Conservation (phyloP, 2,797 vertebrate genomes). For the Acipenser oxyrinchus region DNA sequence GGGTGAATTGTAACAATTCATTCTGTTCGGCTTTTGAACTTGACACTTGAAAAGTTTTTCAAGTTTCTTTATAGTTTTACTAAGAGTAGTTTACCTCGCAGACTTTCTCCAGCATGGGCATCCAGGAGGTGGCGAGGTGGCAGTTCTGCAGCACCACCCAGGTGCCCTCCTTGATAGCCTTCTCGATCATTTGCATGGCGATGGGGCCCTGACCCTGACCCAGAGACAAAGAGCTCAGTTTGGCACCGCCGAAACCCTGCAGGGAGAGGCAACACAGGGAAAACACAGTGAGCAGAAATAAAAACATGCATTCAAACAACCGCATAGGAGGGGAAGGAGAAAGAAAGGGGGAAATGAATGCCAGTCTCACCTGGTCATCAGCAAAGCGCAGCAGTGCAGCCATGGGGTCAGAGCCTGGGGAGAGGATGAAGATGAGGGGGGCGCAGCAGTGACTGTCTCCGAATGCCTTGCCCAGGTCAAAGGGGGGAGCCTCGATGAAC, state of each 20-base stretch:
- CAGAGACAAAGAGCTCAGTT: constrained; percentile 76
- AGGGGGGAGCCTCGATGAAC: constrained; percentile 80
- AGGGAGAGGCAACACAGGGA: constrained; percentile 6
- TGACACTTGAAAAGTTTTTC: too few species aligned
- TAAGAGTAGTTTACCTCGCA: constrained; percentile 67
- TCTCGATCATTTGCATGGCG: constrained; percentile 76
- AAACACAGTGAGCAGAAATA: too few species aligned
- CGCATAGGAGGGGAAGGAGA: not conserved
- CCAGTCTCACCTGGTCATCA: constrained; percentile 66
- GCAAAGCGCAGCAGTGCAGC: constrained; percentile 77
- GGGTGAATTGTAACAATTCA: too few species aligned
- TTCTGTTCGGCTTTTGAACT: too few species aligned
- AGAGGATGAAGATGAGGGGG: constrained; percentile 74
- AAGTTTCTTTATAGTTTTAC: too few species aligned
- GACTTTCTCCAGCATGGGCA: constrained; percentile 76
- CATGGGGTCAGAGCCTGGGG: constrained; percentile 79
- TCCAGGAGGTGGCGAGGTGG: constrained; percentile 87
- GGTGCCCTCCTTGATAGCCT: constrained; percentile 68
- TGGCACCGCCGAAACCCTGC: constrained; percentile 72
- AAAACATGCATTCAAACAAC: not conserved
- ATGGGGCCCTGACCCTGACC: constrained; percentile 88
- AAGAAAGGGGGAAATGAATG: not conserved
- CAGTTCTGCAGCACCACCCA: constrained; percentile 90
- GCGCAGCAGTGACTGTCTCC: constrained; percentile 74
- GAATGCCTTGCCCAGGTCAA: constrained; percentile 74